A percentile compares a stretch with the other conserved stretches of the same genome.
phyloP scores from a whole-genome alignment of 2,113 vertebrate species.

The Orcinus orca region DNA sequence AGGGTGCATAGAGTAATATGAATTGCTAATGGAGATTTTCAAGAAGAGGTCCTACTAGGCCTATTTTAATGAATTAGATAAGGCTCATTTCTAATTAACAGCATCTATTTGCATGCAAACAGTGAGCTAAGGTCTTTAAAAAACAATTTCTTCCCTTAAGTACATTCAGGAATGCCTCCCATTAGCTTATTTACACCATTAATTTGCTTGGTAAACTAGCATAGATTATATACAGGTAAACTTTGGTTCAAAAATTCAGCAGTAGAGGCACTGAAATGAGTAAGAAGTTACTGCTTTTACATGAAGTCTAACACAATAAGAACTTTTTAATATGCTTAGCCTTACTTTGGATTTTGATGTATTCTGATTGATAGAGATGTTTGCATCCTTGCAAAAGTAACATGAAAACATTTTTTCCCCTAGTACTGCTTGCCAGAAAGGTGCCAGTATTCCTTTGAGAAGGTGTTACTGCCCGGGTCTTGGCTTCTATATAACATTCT shows the following conservation, averaged over 20 bases:
- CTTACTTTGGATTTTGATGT: neutral
- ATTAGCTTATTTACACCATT: conserved; percentile 60
- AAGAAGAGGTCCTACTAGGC: conserved; percentile 48
- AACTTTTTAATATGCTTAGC: neutral
- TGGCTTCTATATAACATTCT: neutral
- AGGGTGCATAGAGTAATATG: neutral
- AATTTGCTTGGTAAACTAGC: conserved; percentile 58
- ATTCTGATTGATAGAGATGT: neutral
- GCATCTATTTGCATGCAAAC: conserved; percentile 58
- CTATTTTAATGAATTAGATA: conserved; percentile 70
- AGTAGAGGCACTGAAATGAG: neutral
- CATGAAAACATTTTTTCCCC: neutral
- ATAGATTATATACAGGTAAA: conserved; percentile 39
- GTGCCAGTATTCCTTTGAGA: neutral
- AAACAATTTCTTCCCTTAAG: conserved; percentile 54
- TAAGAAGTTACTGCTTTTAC: neutral
- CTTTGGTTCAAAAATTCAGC: neutral
- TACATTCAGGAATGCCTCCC: conserved; percentile 48
- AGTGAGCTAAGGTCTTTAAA: conserved; percentile 64
- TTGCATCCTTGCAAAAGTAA: neutral
- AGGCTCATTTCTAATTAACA: conserved; percentile 69
- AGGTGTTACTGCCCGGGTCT: neutral
- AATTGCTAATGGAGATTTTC: conserved; percentile 55
- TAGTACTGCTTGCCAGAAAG: neutral
- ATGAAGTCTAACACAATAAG: neutral